Percentiles rank a stretch among this genome's conserved stretches.
These are phyloP conservation scores for Oriolus oriolus DNA, from an alignment of 2,113 vertebrate species.

Conservation along the genomic window DNA sequence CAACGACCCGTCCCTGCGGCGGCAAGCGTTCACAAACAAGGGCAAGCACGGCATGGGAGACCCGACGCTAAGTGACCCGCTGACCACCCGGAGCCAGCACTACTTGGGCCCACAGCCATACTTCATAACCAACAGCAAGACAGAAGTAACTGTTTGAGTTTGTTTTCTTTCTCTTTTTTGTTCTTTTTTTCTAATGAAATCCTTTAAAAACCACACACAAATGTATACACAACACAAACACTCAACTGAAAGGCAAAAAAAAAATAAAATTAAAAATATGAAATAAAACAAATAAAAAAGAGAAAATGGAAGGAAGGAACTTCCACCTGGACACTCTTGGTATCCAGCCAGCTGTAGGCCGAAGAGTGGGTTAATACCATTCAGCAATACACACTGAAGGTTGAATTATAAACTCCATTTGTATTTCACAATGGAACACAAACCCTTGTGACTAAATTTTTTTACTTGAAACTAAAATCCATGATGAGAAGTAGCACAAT, in stretches of 20 bases:
- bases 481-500: conserved; percentile 78
- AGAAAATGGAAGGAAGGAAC: background rate
- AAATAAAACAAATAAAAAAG: background rate
- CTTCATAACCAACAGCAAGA: conserved; percentile 99
- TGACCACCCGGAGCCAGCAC: conserved; percentile 86
- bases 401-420: conserved; percentile 68
- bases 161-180: background rate
- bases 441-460: conserved; percentile 50
- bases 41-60: conserved; percentile 83
- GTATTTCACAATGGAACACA: conserved; percentile 49
- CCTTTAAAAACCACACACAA: conserved; percentile 43
- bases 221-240: conserved; percentile 22
- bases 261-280: background rate
- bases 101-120: conserved; percentile 93
- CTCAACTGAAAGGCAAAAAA: conserved; percentile 64
- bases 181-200: background rate
- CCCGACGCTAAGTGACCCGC: conserved; percentile 81
- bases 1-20: conserved; percentile 85
- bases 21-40: conserved; percentile 86
- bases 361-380: conserved; percentile 51
- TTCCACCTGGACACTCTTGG: conserved; percentile 41
- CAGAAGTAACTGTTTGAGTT: conserved; percentile 97
- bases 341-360: background rate
- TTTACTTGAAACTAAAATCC: conserved; percentile 73
- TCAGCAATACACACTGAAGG: conserved; percentile 72